Conservation (phyloP, 2,797 vertebrate species). For the Sebastes cheni region DNA sequence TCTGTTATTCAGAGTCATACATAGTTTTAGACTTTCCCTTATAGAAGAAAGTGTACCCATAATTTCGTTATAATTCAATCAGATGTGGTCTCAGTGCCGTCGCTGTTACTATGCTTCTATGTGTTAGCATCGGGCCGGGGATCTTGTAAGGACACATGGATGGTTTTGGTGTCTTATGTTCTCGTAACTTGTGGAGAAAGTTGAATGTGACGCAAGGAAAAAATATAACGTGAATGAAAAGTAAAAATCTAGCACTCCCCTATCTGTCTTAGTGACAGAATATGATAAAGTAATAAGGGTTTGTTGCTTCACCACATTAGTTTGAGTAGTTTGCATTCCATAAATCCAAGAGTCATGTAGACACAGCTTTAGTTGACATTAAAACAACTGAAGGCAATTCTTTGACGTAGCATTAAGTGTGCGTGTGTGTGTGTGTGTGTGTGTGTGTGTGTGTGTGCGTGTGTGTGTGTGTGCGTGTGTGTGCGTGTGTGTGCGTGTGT, state of each 20-base stretch:
- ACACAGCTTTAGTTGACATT: neutral
- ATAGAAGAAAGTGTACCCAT: no score
- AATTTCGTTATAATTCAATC: no score
- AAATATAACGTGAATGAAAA: neutral
- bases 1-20: no score
- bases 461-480: slow-evolving; percentile 38
- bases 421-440: neutral
- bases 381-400: slow-evolving; percentile 18
- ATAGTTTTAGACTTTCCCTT: no score
- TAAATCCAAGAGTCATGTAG: neutral
- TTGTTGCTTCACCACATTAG: neutral
- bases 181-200: neutral
- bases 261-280: neutral
- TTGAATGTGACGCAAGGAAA: neutral
- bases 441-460: neutral
- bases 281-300: neutral
- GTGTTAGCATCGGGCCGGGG: neutral
- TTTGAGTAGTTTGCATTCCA: neutral
- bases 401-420: slow-evolving; percentile 22
- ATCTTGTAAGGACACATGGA: neutral
- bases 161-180: neutral
- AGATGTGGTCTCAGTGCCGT: no score
- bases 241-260: neutral
- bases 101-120: no score
- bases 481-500: slow-evolving; percentile 36